Conservation (phyloP, 2,888 invertebrate genomes). For the Euplexia lucipara region DNA sequence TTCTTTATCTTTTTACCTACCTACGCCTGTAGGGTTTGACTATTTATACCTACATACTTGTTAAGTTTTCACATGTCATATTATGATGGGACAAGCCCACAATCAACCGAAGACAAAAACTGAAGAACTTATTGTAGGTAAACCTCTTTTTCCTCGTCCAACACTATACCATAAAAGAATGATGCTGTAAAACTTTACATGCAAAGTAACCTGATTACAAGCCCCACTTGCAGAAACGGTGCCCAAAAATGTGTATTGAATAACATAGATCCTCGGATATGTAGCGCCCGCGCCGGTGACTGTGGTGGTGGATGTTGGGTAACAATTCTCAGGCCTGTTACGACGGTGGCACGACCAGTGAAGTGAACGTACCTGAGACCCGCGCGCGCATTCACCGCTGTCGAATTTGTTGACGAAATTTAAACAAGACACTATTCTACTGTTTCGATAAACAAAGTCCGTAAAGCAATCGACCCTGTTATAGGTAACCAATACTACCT, state of each 20-base stretch:
- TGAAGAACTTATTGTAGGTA: too few relatives aligned
- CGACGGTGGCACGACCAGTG: constrained; percentile 53
- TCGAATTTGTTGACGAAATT: constrained; percentile 47
- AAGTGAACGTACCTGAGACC: constrained; percentile 47
- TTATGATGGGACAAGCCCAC: too few relatives aligned
- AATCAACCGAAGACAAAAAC: too few relatives aligned
- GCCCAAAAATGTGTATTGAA: constrained; percentile 38
- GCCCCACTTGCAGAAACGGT: neutral
- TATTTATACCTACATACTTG: too few relatives aligned
- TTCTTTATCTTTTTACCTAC: too few relatives aligned
- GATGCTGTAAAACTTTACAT: constrained; percentile 8
- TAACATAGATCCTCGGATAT: constrained; percentile 40
- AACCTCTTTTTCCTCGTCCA: too few relatives aligned
- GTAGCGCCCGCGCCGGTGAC: constrained; percentile 49
- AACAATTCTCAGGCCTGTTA: constrained; percentile 55
- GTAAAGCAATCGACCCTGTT: constrained; percentile 28
- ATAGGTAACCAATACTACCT: neutral
- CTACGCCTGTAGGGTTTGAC: too few relatives aligned
- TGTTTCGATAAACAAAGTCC: constrained; percentile 35
- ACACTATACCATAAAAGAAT: neutral
- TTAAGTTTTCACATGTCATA: too few relatives aligned
- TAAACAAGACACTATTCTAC: constrained; percentile 32
- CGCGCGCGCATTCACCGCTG: constrained; percentile 52
- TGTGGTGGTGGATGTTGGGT: constrained; percentile 61
- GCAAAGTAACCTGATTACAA: constrained; percentile 1